These are phyloP conservation scores for Opisthograptis luteolata DNA, from an alignment of 2,888 invertebrate species.

Conservation along the genomic window DNA sequence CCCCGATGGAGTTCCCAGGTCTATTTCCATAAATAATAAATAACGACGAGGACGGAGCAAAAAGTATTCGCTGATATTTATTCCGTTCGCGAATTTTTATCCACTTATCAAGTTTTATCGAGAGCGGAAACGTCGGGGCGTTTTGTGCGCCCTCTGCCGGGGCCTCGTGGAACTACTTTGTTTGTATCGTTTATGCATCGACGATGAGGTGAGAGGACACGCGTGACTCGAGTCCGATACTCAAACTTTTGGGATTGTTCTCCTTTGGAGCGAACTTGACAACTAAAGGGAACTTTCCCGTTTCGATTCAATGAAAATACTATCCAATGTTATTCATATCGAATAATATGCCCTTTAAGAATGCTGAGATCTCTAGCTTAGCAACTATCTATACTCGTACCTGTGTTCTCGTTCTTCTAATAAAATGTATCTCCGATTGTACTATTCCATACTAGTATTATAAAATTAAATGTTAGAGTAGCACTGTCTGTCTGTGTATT, in stretches of 20 bases:
- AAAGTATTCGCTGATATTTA: conserved; percentile 77
- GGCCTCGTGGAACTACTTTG: conserved; percentile 30
- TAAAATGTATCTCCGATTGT: too few relatives aligned
- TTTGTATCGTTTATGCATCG: conserved; percentile 30
- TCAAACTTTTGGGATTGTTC: background rate
- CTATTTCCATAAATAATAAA: conserved; percentile 84
- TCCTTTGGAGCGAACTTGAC: background rate
- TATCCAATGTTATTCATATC: too few relatives aligned
- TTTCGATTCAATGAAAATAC: background rate
- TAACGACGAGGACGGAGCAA: conserved; percentile 76
- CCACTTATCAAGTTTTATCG: conserved; percentile 71
- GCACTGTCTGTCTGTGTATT: too few relatives aligned
- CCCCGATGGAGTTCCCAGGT: conserved; percentile 75
- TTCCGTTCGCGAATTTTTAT: conserved; percentile 76
- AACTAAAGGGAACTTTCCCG: background rate
- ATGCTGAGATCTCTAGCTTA: too few relatives aligned
- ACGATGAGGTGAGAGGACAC: conserved; percentile 15
- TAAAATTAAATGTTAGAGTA: too few relatives aligned
- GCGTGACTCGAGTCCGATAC: background rate
- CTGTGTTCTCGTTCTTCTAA: too few relatives aligned
- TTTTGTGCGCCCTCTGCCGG: conserved; percentile 23
- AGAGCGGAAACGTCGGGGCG: conserved; percentile 34
- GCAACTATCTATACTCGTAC: too few relatives aligned
- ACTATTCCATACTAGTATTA: too few relatives aligned
- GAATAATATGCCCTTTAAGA: too few relatives aligned